Evolutionary conservation across 2,797 vertebrate species (phyloP), one percentile per base, ranked within the genome.

Genomic region (Pitangus sulphuratus): DNA sequence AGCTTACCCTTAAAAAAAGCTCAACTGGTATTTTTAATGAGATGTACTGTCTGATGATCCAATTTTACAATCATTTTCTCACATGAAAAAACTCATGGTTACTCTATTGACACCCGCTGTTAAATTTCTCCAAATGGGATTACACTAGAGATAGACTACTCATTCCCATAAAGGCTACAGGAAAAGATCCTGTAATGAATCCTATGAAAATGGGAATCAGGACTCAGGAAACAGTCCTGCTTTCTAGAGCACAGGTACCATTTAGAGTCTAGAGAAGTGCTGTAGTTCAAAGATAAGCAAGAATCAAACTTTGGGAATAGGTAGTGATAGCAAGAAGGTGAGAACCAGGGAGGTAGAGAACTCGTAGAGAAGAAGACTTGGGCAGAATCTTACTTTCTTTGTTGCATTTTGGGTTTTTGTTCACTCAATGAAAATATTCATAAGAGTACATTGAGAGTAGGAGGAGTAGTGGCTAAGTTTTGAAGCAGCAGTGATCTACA

Each of bases 21-120:
- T 26, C 2, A 58, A 28, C 17, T 58, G 4, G 4, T 77, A 28
- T 89, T 89, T 90, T 74, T 45, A 33, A 71, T 89, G 57, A 66
- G 87, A 85, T 78, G 75, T 51, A 53, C 62, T 89, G 30, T 74
- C 0, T 86, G 89, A 89, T 87, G 87, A 89, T 89, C 68, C 75
- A 53, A 78, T 96, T 92, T 95, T 89, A 74, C 81, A 89, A 22
- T 47, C 8, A 45, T 90, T 92, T 93, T 94, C 78, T 87, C 71
- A 87, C 64, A 77, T 80, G 56, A 89, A 85, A 86, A 94, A 92
- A 89, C 33, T 79, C 40, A 26, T 89, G 65, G 51, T 93, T 92
- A 45, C 15, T 3, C 31, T 74, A 60, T 89, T 89, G 95, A 84
- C 78, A 92, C 53, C 75, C 92, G 89, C 71, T 93, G 56, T 83